Base-by-base conservation (phyloP, 2,888 invertebrate species). In the Eilema sororculum region DNA sequence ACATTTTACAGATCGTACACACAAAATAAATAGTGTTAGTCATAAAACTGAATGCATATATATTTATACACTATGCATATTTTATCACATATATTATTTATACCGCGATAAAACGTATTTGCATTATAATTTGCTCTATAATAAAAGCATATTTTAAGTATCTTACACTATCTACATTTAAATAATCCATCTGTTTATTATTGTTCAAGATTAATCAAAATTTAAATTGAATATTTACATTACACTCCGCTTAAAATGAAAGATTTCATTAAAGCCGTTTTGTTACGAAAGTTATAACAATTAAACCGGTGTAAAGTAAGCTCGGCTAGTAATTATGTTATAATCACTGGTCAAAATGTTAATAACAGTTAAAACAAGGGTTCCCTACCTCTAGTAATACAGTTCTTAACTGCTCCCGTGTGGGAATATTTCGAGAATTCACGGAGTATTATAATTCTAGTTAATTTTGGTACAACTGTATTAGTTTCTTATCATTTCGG, bases 271-370 rank as follows among this genome's bases (percentile, higher is more conserved):
- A 75, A 65, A 63, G 52, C 78, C 78, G 69, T 81, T 82, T 80
- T 80, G 80, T 81, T 74, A 73, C 72, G 70, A 78, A 81, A 82
- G 72, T 81, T 82, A 77, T 82, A 78, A 82, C 82, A 82, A 80
- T 81, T 81, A 80, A 79, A 82, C 76, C 73, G 69, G 71, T 77
- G 79, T 78, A 72, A 81, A 81, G 75, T 79, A 78, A 80, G 75
- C 74, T 72, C 72, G 73, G 76, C 78, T 76, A 78, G 78, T 81
- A 83, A 82, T 82, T 79, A 81, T 71, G 73, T 77, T 76, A 83
- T 82, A 82, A 82, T 81, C 79, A 83, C 82, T 77, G 83, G 83
- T 79, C 78, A 79, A 77, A 83, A 83, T 79, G 83, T 82, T 79
- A 83, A 81, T 79, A 79, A 76, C 81, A 75, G 81, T 79, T 76